phyloP scores from a whole-genome alignment of 2,888 invertebrate species.

The Phragmatobia fuliginosa region DNA sequence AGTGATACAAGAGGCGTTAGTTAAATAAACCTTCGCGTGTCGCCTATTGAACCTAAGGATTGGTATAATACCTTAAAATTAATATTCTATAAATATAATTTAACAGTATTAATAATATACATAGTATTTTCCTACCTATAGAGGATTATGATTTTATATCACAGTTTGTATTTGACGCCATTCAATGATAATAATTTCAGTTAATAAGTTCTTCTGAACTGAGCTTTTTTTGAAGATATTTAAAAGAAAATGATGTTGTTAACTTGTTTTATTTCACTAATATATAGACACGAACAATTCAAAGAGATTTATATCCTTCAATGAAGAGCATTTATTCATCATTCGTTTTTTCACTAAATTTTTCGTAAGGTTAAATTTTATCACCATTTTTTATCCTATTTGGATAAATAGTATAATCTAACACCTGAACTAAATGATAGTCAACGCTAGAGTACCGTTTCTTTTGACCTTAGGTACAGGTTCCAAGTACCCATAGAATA shows the following conservation, averaged over 20 bases:
- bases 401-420: too few species aligned
- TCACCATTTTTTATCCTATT: neutral
- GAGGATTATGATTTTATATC: conserved; percentile 58
- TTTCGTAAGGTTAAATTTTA: neutral
- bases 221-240: neutral
- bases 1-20: neutral
- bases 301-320: neutral
- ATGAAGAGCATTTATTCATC: neutral
- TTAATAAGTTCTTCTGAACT: neutral
- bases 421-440: too few species aligned
- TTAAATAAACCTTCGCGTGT: neutral
- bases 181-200: conserved; percentile 4
- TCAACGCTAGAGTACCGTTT: too few species aligned
- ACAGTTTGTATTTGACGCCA: conserved; percentile 49
- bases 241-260: neutral
- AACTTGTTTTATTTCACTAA: neutral
- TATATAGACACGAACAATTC: neutral
- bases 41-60: neutral
- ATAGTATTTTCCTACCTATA: neutral
- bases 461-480: neutral
- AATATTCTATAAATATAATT: neutral
- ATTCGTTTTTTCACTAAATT: neutral
- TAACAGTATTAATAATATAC: neutral
- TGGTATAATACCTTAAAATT: neutral
- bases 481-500: neutral